These are phyloP conservation scores for Patella ulyssiponensis DNA, from an alignment of 2,888 invertebrate species.

Conservation along the genomic window DNA sequence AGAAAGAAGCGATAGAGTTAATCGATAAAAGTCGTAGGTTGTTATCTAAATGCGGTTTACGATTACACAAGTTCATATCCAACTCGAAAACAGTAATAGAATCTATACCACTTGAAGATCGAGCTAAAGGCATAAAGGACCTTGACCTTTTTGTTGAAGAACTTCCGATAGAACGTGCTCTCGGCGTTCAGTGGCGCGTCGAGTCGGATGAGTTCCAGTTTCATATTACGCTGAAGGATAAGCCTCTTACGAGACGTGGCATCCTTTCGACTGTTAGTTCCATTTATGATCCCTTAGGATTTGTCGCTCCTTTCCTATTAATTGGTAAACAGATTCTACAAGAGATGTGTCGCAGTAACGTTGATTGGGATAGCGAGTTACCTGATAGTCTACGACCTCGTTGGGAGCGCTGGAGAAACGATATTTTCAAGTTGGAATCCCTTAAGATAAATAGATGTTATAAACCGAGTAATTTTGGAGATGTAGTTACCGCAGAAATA, in stretches of 20 bases:
- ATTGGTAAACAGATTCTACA: conserved; percentile 27
- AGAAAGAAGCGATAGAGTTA: no score
- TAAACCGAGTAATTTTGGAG: not conserved
- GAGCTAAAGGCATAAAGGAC: conserved; percentile 28
- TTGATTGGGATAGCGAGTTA: conserved; percentile 23
- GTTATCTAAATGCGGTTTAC: conserved; percentile 31
- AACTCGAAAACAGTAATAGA: conserved; percentile 46
- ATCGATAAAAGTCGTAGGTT: no score
- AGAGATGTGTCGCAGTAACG: conserved; percentile 14
- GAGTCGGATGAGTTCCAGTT: not conserved
- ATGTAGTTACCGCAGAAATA: not conserved
- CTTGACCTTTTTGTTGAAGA: conserved; percentile 14
- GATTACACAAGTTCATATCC: conserved; percentile 43
- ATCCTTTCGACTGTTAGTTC: conserved; percentile 11
- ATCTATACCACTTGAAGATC: conserved; percentile 35
- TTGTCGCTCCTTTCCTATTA: conserved; percentile 21
- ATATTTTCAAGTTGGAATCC: not conserved
- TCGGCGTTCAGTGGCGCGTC: conserved; percentile 10
- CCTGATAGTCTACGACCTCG: conserved; percentile 3
- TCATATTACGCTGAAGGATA: no score
- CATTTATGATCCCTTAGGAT: conserved; percentile 26
- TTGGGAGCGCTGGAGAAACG: conserved; percentile 7
- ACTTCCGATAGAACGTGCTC: conserved; percentile 4
- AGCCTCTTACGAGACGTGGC: no score
- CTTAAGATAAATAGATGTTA: not conserved